phyloP scores from a whole-genome alignment of 1,140 invertebrate genomes.

The Lordiphosa clarofinis region DNA sequence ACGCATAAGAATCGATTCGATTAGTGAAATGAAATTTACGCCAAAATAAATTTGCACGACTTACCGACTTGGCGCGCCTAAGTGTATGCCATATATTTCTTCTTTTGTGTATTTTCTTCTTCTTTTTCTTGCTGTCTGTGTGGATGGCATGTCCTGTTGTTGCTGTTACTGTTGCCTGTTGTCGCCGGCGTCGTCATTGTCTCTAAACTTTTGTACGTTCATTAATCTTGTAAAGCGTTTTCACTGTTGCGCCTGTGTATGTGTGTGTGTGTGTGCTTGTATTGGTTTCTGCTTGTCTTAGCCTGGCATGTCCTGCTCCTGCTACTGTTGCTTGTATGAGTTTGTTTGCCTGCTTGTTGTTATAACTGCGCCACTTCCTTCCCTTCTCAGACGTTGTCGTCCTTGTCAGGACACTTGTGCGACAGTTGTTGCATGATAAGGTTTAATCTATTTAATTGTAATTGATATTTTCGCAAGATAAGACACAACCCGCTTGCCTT shows the following conservation, averaged over 20 bases:
- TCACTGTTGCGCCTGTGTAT: constrained; percentile 46
- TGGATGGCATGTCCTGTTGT: constrained; percentile 30
- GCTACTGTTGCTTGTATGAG: constrained; percentile 14
- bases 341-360: constrained; percentile 53
- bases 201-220: constrained; percentile 76
- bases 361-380: constrained; percentile 29
- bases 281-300: constrained; percentile 47
- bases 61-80: constrained; percentile 67
- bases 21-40: constrained; percentile 76
- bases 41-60: constrained; percentile 73
- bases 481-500: constrained; percentile 28
- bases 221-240: constrained; percentile 76
- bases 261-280: constrained; percentile 30
- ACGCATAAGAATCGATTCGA: constrained; percentile 76
- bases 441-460: constrained; percentile 78
- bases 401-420: constrained; percentile 68
- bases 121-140: constrained; percentile 14
- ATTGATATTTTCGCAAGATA: constrained; percentile 76
- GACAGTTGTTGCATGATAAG: constrained; percentile 77
- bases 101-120: constrained; percentile 21
- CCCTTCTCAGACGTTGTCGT: constrained; percentile 32
- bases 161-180: constrained; percentile 43
- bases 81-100: constrained; percentile 63
- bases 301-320: constrained; percentile 31
- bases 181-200: constrained; percentile 71